Percentiles rank a stretch among this genome's conserved stretches.
Conservation (phyloP, 2,888 invertebrate species). For the Uloborus plumipes region DNA sequence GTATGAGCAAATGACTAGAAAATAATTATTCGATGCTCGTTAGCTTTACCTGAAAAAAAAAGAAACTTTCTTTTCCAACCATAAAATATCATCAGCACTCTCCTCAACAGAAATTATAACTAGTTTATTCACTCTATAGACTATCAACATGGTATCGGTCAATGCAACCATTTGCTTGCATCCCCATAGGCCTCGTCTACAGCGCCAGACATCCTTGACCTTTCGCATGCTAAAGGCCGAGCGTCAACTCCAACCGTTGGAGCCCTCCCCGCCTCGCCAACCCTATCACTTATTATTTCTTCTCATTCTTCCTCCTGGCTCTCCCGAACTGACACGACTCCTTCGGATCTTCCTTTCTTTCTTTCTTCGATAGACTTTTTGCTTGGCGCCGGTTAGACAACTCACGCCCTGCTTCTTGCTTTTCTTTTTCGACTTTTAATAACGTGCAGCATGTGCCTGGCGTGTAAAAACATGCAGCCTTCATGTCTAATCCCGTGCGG, state of each 20-base stretch:
- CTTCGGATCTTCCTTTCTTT: slow-evolving; percentile 4
- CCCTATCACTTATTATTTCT: no score
- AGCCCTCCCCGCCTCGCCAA: background rate
- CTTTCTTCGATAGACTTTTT: background rate
- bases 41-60: no score
- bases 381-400: slow-evolving; percentile 4
- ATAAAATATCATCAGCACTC: no score
- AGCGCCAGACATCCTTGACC: slow-evolving; percentile 45
- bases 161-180: no score
- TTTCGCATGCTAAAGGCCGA: slow-evolving; percentile 31
- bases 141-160: no score
- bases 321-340: background rate
- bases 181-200: slow-evolving; percentile 3
- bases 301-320: background rate
- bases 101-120: no score
- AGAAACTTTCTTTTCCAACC: no score
- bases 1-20: no score
- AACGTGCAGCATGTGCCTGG: background rate
- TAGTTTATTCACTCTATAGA: no score
- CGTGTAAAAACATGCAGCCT: background rate
- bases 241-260: slow-evolving; percentile 32
- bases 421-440: background rate
- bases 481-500: no score
- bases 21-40: no score
- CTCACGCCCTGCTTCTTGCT: slow-evolving; percentile 3